A percentile compares a stretch with the other conserved stretches of the same genome.
Evolutionary conservation across 2,113 vertebrate genomes (phyloP).

Genomic region (Phalacrocorax aristotelis): DNA sequence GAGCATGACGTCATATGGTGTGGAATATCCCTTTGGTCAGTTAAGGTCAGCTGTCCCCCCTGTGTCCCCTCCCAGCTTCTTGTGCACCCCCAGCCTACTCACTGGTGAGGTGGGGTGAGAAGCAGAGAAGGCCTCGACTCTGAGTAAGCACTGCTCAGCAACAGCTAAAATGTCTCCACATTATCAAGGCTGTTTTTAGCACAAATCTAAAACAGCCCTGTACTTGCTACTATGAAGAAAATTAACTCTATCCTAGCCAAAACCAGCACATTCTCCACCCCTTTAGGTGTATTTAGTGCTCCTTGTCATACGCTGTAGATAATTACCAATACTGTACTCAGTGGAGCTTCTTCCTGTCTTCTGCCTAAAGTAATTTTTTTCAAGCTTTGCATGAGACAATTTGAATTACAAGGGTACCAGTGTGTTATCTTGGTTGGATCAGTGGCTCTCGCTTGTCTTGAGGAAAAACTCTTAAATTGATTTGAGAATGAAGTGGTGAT

Average conservation of each 20-base stretch:
- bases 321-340: not conserved
- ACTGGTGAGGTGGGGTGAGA: not conserved
- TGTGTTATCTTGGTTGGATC: not conserved
- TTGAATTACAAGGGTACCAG: not conserved
- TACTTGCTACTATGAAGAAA: not conserved
- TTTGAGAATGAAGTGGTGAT: not conserved
- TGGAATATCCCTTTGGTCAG: not conserved
- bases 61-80: not conserved
- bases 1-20: not conserved
- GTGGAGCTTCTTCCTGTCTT: not conserved
- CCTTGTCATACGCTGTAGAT: not conserved
- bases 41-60: not conserved
- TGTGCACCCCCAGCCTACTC: not conserved
- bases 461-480: not conserved
- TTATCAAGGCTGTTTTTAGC: not conserved
- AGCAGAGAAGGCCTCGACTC: not conserved
- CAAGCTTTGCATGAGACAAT: slow-evolving; percentile 12
- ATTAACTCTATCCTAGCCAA: not conserved
- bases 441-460: not conserved
- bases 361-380: not conserved
- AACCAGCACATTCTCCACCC: not conserved
- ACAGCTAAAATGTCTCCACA: not conserved
- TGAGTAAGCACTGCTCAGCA: not conserved
- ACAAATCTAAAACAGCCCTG: not conserved
- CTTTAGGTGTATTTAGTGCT: not conserved